Evolutionary conservation across 2,113 vertebrate species (phyloP), one percentile per base, ranked within the genome.

Genomic region (Oreocharis arfaki): DNA sequence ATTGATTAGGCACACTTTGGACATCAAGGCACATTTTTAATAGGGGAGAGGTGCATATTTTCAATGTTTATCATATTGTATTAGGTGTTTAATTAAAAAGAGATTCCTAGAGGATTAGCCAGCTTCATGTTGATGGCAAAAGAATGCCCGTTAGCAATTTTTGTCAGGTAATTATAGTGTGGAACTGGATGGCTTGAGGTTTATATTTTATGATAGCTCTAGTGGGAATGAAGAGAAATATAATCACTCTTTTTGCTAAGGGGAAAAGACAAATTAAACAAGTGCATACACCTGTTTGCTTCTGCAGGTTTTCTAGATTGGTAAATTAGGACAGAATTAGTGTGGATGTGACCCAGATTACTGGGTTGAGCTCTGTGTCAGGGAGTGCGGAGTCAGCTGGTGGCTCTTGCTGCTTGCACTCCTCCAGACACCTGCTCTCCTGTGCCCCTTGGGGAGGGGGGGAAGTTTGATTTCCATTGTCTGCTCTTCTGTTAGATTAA

Each of bases 1-100:
- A 93, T 86, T 95, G 96, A 96, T 97, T 83, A 82, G 81, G 75
- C 84, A 74, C 46, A 81, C 78, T 92, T 94, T 77, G 86, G 83
- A 93, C 92, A 96, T 95, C 81, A 92, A 93, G 55, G 59, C n/a
- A 33, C 78, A 76, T 68, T 63, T 70, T 90, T 92, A 90, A 75
- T n/a, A 63, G 81, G 35, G 60, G 75, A 93, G 79, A 53, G 2
- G 49, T 65, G 83, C 79, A 20, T 91, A 71, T 89, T 95, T 95
- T 83, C 86, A 71, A 3, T 89, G 83, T 95, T 93, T 96, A 89
- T 90, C 49, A 49, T 84, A 39, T 64, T 92, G 78, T 93, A 95
- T 92, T 96, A 96, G 94, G 76, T 97, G 94, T 97, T 97, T 97
- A 97, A 97, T 97, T 97, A 98, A 96, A 94, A 94, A 95, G 89